Evolutionary conservation across 2,888 invertebrate species (phyloP), one percentile per base, ranked within the genome.

Genomic region (Stramonita haemastoma): DNA sequence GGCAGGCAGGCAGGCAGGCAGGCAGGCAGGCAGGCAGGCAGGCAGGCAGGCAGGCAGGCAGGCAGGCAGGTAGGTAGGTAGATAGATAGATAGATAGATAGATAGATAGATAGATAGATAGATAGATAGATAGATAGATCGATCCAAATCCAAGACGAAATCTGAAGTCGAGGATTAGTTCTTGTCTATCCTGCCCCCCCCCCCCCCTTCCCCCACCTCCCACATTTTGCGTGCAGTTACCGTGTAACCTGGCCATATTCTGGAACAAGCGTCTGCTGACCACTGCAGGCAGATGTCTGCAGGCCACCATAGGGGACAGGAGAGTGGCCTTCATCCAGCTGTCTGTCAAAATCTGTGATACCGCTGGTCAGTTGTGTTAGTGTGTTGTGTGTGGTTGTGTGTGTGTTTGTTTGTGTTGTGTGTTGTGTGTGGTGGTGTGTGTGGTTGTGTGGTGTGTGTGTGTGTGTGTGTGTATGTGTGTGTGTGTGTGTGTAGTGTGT

Each of bases 311-410:
- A 5, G 86, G 32, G 8, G 86, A 86, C 60, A 60, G 66, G 86
- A 29, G 86, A 22, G 60, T 60, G 60, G 86, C 86, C 86, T 86
- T 86, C 86, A 86, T 86, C 6, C 86, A 86, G 32, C 86, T 86
- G 32, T 86, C 86, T 32, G 32, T 60, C 32, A 86, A 86, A 22
- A 86, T 86, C 32, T 86, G 86, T n/a, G 86, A 86, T 22, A 86
- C 86, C 19, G 5, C 66, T 19, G 86, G 86, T 86, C 73, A 11
- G 29, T n/a, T 73, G 29, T 2, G 22, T 73, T n/a, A 11, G n/a
- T n/a, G 0, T 73, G n/a, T n/a, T n/a, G 11, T 73, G 8, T 73
- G 73, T 73, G 22, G 1, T 2, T n/a, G 8, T 73, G 29, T 73
- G 26, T 73, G 11, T 22, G 11, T 22, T 17, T 70, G 11, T 70